phyloP scores from a whole-genome alignment of 2,888 invertebrate species.

The Scaptodrosophila latifasciaeformis region DNA sequence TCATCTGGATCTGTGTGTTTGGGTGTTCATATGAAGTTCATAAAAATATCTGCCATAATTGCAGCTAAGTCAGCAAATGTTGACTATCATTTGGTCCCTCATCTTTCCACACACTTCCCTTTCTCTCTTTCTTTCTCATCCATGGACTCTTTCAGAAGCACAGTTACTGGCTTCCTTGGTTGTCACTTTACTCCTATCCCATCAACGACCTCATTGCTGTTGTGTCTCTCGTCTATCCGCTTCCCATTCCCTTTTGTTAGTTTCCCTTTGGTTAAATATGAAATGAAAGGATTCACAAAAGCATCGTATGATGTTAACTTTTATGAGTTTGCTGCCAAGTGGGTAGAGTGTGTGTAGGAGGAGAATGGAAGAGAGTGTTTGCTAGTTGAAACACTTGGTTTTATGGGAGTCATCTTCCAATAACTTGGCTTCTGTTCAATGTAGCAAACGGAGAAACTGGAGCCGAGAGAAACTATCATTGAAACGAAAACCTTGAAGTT shows the following conservation, averaged over 20 bases:
- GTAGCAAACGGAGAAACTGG: slow-evolving; percentile 22
- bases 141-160: background rate
- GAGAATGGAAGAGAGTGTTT: slow-evolving; percentile 18
- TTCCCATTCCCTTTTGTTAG: slow-evolving; percentile 27
- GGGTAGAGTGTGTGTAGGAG: background rate
- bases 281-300: slow-evolving; percentile 52
- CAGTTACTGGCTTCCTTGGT: slow-evolving; percentile 10
- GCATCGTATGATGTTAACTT: slow-evolving; percentile 31
- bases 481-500: background rate
- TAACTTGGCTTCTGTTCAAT: slow-evolving; percentile 35
- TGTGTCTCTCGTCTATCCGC: slow-evolving; percentile 20
- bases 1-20: slow-evolving; percentile 11
- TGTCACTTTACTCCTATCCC: slow-evolving; percentile 3
- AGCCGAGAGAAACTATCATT: slow-evolving; percentile 14
- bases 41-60: slow-evolving; percentile 56
- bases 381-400: slow-evolving; percentile 33
- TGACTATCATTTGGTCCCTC: slow-evolving; percentile 31
- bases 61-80: slow-evolving; percentile 58
- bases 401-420: too few relatives aligned
- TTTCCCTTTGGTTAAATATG: slow-evolving; percentile 37
- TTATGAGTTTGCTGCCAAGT: slow-evolving; percentile 17
- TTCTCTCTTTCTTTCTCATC: background rate
- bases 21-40: slow-evolving; percentile 40
- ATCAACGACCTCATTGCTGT: slow-evolving; percentile 15
- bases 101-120: background rate